Base-by-base conservation (phyloP, 1,140 invertebrate species). In the Phthorimaea operculella region DNA sequence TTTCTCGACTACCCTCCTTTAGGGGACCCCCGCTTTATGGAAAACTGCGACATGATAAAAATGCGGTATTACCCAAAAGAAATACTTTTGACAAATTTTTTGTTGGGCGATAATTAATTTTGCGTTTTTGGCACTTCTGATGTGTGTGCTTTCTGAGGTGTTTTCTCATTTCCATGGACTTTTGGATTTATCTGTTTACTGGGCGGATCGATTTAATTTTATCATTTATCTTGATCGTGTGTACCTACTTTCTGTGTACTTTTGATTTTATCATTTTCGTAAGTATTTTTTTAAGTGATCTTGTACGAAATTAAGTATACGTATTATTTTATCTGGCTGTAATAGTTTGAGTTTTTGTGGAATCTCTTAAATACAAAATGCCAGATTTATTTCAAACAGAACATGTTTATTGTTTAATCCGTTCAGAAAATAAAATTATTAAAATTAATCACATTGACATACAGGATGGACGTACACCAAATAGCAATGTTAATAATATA, bases 361-460 rank as follows among this genome's bases (percentile, higher is more conserved):
- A 9, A 39, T 64, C 3, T 39, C 10, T 2, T 56, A 59, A 77
- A 83, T 79, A 66, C 60, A 80, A 83, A 83, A 72, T 58, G 64
- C 70, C 60, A 56, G 60, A 58, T 71, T 79, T 81, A 63, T 80
- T 82, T 85, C 76, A 85, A 85, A 85, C 82, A 85, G 82, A 85
- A 85, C 82, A 85, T 85, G 36, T 85, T 85, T 85, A 85, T 85
- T 84, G 76, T 79, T 76, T 80, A 79, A 82, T 82, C 76, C 80
- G 80, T 81, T 79, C 65, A 77, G 75, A 79, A 68, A 81, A 75
- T 73, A 72, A 74, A 69, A 67, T 65, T 75, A 72, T 28, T 76
- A 78, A 78, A 80, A 68, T 66, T 60, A 81, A 85, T 84, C 77
- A 84, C 79, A 79, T 78, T 79, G 76, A 84, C 76, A 84, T 81